phyloP scores from a whole-genome alignment of 2,113 vertebrate species.

The Boulengerochromis microlepis region DNA sequence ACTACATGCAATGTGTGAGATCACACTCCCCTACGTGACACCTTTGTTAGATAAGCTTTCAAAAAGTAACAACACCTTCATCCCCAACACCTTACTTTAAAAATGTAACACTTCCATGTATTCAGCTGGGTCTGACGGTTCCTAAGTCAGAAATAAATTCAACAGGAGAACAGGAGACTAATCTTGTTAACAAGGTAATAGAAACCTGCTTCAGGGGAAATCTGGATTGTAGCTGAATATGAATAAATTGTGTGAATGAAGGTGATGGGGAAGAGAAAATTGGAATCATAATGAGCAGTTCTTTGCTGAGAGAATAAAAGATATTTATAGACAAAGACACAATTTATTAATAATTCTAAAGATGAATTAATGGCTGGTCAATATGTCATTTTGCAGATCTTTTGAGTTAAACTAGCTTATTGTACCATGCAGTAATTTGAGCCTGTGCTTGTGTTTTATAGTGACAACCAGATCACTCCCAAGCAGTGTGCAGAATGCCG shows the following conservation, averaged over 20 bases:
- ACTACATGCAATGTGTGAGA: neutral
- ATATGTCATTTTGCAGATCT: neutral
- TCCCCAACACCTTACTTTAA: neutral
- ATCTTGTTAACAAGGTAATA: conserved; percentile 15
- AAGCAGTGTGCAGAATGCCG: neutral
- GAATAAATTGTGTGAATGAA: conserved; percentile 18
- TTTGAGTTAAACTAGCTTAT: neutral
- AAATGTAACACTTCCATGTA: neutral
- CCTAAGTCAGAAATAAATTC: neutral
- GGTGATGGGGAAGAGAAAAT: neutral
- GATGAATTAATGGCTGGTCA: neutral
- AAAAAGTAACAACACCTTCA: neutral
- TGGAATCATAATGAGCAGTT: neutral
- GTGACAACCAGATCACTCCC: neutral
- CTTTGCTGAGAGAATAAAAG: neutral
- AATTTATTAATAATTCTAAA: neutral
- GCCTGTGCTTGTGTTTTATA: neutral
- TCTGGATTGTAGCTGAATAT: neutral
- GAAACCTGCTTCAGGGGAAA: neutral
- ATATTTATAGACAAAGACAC: neutral
- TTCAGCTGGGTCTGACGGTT: neutral
- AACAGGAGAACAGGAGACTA: neutral
- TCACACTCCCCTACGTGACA: neutral
- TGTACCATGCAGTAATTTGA: neutral
- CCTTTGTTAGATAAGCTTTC: neutral